phyloP scores from a whole-genome alignment of 2,797 vertebrate species.

The Pseudochirops corinnae region DNA sequence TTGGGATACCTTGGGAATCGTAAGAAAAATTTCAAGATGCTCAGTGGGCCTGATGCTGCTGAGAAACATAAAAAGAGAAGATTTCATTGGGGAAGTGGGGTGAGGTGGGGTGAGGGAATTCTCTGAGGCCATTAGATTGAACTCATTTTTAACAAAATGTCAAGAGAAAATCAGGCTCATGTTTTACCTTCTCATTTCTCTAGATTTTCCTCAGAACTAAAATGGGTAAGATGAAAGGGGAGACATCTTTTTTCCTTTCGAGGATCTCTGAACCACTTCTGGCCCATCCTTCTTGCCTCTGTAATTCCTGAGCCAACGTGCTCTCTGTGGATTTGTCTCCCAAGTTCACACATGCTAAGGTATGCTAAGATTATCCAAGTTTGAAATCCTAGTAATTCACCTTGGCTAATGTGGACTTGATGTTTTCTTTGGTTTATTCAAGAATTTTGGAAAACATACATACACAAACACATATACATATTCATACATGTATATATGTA shows the following conservation, averaged over 20 bases:
- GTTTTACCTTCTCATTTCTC: not conserved
- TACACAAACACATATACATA: not conserved
- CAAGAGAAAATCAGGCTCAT: not conserved
- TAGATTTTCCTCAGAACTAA: not conserved
- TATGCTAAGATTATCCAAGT: not conserved
- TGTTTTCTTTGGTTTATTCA: not conserved
- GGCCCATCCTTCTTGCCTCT: not conserved
- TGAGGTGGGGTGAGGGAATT: not conserved
- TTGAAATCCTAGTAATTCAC: not conserved
- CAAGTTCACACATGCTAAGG: not conserved
- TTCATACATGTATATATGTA: too few species aligned
- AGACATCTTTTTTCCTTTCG: not conserved
- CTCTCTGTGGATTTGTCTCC: not conserved
- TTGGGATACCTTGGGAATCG: not conserved
- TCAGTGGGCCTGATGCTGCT: not conserved
- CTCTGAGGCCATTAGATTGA: not conserved
- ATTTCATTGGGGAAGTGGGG: not conserved
- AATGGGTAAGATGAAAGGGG: not conserved
- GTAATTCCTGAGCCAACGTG: not conserved
- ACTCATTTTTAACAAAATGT: not conserved
- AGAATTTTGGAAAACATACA: not conserved
- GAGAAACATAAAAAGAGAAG: not conserved
- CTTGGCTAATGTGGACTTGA: not conserved
- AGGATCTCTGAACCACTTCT: not conserved
- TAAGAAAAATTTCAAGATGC: not conserved